Evolutionary conservation across 2,113 vertebrate species (phyloP).

Genomic region (Xenopus borealis): DNA sequence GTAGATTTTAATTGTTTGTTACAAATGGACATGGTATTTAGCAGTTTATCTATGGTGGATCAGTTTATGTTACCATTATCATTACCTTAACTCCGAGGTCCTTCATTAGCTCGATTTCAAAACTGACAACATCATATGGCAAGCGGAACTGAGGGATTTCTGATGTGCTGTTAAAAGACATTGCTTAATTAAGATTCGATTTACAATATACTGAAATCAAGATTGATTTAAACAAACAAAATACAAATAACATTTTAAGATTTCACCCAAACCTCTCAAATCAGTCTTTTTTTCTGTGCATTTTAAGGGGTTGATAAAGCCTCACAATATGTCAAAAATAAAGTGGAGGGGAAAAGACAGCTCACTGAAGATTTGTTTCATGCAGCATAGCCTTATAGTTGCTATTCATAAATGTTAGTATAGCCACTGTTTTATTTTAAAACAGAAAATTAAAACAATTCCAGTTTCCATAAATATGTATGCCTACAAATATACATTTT

Average conservation of each 20-base stretch:
- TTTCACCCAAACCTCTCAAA: too few species aligned
- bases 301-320: too few species aligned
- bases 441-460: too few species aligned
- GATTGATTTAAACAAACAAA: background rate
- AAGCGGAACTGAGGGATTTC: slow-evolving; percentile 90
- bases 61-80: slow-evolving; percentile 58
- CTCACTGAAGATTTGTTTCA: background rate
- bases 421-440: too few species aligned
- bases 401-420: background rate
- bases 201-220: background rate
- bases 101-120: slow-evolving; percentile 86
- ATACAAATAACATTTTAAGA: too few species aligned
- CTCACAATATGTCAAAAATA: too few species aligned
- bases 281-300: too few species aligned
- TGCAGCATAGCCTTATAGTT: too few species aligned
- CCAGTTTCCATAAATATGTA: too few species aligned
- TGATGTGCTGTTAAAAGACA: slow-evolving; percentile 63
- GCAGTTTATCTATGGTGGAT: slow-evolving; percentile 66
- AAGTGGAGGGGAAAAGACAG: too few species aligned
- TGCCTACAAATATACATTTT: too few species aligned
- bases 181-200: background rate
- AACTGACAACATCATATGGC: slow-evolving; percentile 81
- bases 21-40: slow-evolving; percentile 80
- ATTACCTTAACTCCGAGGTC: slow-evolving; percentile 88
- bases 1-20: slow-evolving; percentile 81